Conservation (phyloP, 2,888 invertebrate genomes). For the Lycia hirtaria region DNA sequence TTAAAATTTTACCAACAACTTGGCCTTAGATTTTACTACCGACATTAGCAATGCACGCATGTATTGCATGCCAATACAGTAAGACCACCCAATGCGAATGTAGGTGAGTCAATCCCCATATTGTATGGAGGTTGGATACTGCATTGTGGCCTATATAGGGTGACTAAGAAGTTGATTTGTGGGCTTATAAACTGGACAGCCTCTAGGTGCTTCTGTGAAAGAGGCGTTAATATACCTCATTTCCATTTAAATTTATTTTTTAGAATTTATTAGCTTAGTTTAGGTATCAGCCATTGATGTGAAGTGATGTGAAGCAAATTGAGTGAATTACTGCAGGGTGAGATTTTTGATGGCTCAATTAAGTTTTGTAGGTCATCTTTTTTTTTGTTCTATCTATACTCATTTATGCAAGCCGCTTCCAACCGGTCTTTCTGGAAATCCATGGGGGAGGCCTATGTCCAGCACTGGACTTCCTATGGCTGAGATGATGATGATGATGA, state of each 20-base stretch:
- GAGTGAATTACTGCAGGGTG: constrained; percentile 9
- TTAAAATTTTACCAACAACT: not conserved
- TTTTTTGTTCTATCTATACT: too few relatives aligned
- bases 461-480: too few relatives aligned
- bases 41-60: constrained; percentile 2
- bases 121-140: constrained; percentile 4
- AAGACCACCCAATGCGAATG: constrained; percentile 2
- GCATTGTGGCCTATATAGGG: constrained; percentile 7
- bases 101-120: not conserved
- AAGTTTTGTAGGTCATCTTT: not conserved
- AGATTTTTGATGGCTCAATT: constrained; percentile 12
- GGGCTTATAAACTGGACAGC: constrained; percentile 38
- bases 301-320: constrained; percentile 18
- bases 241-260: constrained; percentile 35
- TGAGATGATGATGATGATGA: too few relatives aligned
- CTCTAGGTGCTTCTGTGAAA: constrained; percentile 30
- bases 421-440: too few relatives aligned
- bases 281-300: constrained; percentile 13
- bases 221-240: constrained; percentile 30
- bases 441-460: too few relatives aligned
- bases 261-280: constrained; percentile 21
- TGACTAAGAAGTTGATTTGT: constrained; percentile 54
- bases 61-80: constrained; percentile 7
- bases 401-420: too few relatives aligned
- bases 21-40: not conserved